Evolutionary conservation across 2,113 vertebrate genomes (phyloP), one percentile per base, ranked within the genome.

Genomic region (Carassius gibelio): DNA sequence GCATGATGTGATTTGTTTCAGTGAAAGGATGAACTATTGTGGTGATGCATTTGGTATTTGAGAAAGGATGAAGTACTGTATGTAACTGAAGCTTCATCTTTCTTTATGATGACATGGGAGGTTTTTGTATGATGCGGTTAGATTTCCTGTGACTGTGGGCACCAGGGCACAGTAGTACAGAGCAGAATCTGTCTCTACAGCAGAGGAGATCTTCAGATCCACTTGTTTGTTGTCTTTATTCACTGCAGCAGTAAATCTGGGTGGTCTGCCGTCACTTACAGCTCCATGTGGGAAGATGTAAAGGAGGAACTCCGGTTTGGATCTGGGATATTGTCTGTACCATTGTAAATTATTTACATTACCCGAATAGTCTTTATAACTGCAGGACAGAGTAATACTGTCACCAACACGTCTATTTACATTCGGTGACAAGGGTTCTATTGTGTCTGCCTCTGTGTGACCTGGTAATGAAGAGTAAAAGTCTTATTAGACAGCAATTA

Each of bases 91-190:
- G 15, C 23, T 55, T 42, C n/a, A 9, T 50, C 15, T n/a, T 13
- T 42, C 8, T 72, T 13, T 42, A 72, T 45, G 8, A n/a, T 42
- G 19, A 10, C n/a, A 64, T 52, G 59, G 1, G 15, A 42, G 81
- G 64, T 83, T 84, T 86, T 84, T 86, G 85, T 71, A 86, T 59
- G 68, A 36, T 11, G 21, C 6, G 7, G 42, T 11, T 34, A 6
- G 7, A 34, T 83, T 84, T 84, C 78, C 71, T 86, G 81, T 82
- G 59, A 85, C 87, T 88, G 85, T 88, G 86, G 86, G 75, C 84
- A 0, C 0, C 84, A 88, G 72, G 30, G 85, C 85, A 55, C 88
- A 89, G 84, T 86, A 87, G 66, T 90, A 90, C 26, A 86, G 13
- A 26, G 76, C 87, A 82, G 85, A 88, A 34, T 90, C 88, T 82